A percentile compares a stretch with the other conserved stretches of the same genome.
These are phyloP conservation scores for Cephus spinipes DNA, from an alignment of 2,888 invertebrate species.

Conservation along the genomic window DNA sequence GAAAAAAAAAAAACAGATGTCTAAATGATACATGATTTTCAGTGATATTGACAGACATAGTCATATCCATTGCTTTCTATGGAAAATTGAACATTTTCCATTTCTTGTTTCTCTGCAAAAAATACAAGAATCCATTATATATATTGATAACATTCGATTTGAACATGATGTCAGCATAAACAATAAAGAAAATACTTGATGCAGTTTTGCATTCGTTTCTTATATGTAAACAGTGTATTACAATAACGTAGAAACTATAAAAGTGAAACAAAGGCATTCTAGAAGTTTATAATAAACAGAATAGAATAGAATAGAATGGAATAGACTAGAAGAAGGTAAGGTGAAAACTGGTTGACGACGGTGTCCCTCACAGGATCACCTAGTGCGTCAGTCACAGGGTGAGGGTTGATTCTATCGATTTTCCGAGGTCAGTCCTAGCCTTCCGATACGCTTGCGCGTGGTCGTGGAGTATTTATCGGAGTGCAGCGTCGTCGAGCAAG, in stretches of 20 bases:
- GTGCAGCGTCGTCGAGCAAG: background rate
- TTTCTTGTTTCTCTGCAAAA: background rate
- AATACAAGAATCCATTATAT: background rate
- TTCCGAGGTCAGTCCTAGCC: background rate
- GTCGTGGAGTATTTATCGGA: background rate
- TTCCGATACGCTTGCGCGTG: background rate
- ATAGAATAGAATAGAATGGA: background rate
- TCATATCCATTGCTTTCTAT: background rate
- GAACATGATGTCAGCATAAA: background rate
- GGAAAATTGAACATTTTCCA: background rate
- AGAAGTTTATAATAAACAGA: background rate
- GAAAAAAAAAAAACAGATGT: background rate
- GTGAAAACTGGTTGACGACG: background rate
- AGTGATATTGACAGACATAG: background rate
- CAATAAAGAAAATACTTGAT: background rate
- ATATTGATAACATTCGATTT: background rate
- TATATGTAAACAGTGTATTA: too few species aligned
- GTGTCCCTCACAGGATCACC: background rate
- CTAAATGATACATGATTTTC: background rate
- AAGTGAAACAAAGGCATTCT: background rate
- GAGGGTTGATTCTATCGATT: background rate
- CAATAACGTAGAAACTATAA: too few species aligned
- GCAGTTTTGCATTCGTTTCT: too few species aligned
- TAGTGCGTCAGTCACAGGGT: background rate
- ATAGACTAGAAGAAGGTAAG: background rate